A percentile compares a stretch with the other conserved stretches of the same genome.
These are phyloP conservation scores for Heterochromis multidens DNA, from an alignment of 2,113 vertebrate species.

Conservation along the genomic window DNA sequence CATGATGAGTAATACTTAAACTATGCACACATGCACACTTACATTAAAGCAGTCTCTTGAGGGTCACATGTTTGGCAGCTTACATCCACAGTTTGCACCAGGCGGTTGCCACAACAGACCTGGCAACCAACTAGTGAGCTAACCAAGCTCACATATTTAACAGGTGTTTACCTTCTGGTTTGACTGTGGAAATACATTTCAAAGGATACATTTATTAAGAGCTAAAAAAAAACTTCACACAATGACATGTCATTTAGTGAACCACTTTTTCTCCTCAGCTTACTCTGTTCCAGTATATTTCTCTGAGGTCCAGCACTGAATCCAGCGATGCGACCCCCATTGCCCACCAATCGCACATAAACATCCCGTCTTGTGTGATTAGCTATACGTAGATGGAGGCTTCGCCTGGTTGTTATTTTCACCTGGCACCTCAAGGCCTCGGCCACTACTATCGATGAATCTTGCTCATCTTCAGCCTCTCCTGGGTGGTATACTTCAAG, in stretches of 20 bases:
- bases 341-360: conserved; percentile 86
- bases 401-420: conserved; percentile 89
- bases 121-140: neutral
- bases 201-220: neutral
- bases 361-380: conserved; percentile 90
- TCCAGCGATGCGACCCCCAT: conserved; percentile 82
- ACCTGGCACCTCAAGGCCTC: conserved; percentile 89
- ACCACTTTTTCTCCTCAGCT: neutral
- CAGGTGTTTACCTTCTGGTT: neutral
- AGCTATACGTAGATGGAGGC: conserved; percentile 87
- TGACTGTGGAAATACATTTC: neutral
- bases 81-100: conserved; percentile 8
- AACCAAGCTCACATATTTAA: neutral
- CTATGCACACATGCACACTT: neutral
- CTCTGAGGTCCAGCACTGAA: conserved; percentile 42
- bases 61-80: conserved; percentile 20
- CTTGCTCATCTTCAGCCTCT: conserved; percentile 43
- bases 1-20: neutral
- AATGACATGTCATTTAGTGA: neutral
- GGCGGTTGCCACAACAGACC: conserved; percentile 48
- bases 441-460: conserved; percentile 30
- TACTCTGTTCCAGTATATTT: conserved; percentile 55
- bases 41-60: neutral
- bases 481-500: conserved; percentile 55
- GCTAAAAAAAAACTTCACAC: neutral